These are phyloP conservation scores for Clarias magur DNA, from an alignment of 2,113 vertebrate genomes.

Conservation along the genomic window DNA sequence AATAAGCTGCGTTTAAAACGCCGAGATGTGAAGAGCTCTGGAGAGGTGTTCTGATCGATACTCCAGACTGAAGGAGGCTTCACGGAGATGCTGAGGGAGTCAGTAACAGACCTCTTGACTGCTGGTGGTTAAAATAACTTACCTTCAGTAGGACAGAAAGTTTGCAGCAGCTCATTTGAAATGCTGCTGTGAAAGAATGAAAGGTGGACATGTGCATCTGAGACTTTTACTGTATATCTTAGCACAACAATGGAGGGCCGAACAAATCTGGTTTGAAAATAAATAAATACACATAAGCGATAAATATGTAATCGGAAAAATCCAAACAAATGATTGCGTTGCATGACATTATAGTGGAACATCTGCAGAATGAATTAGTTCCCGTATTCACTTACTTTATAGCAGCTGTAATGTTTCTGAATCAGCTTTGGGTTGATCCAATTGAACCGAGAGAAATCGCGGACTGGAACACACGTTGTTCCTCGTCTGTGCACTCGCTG, in stretches of 20 bases:
- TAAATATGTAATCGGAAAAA: neutral
- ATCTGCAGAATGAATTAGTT: no score
- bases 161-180: neutral
- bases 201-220: neutral
- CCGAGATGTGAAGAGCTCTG: neutral
- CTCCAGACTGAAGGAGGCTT: constrained; percentile 21
- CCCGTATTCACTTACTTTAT: neutral
- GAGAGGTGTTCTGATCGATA: constrained; percentile 28
- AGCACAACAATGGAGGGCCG: neutral
- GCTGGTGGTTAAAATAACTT: constrained; percentile 1
- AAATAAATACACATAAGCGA: neutral
- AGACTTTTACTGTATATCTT: neutral
- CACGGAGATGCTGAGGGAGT: neutral
- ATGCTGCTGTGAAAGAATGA: neutral
- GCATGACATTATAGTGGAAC: neutral
- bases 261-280: neutral
- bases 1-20: neutral
- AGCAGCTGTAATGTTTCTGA: neutral
- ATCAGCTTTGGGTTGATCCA: neutral
- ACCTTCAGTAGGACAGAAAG: neutral
- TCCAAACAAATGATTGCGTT: neutral
- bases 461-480: neutral
- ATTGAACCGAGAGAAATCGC: neutral
- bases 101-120: constrained; percentile 1
- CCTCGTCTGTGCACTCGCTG: neutral